Evolutionary conservation across 2,797 vertebrate species (phyloP).

Genomic region (Lemur catta): DNA sequence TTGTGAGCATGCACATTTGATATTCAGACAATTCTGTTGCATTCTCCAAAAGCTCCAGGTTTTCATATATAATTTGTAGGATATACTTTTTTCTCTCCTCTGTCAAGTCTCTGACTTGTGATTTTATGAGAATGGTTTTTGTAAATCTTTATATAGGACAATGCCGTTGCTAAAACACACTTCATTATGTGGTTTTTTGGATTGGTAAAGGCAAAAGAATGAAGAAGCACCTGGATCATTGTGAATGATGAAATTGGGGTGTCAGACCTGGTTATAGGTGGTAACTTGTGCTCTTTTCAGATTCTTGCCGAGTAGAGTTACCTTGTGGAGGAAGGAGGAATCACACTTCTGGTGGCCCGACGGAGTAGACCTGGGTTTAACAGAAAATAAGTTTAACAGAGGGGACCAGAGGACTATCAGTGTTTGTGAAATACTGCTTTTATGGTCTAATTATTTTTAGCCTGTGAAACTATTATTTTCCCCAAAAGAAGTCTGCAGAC

Average conservation of each 20-base stretch:
- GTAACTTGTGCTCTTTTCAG: background rate
- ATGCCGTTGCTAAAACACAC: background rate
- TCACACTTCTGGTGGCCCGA: background rate
- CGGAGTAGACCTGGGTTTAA: background rate
- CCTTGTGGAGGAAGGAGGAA: background rate
- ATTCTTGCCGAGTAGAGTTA: background rate
- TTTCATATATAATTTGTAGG: background rate
- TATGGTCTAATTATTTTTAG: background rate
- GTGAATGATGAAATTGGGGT: background rate
- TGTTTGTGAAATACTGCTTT: background rate
- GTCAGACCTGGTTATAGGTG: background rate
- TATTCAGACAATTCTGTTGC: background rate
- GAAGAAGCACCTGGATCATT: background rate
- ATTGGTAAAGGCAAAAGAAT: background rate
- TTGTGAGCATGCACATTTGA: background rate
- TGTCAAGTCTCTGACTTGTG: background rate
- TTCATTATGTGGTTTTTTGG: background rate
- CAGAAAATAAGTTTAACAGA: background rate
- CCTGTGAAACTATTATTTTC: background rate
- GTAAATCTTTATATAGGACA: background rate
- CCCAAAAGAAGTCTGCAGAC: background rate
- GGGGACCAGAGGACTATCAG: background rate
- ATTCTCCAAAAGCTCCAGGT: background rate
- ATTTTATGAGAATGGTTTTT: conserved; percentile 24
- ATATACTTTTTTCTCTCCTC: background rate